These are phyloP conservation scores for Anabacerthia variegaticeps DNA, from an alignment of 2,797 vertebrate genomes.

Conservation along the genomic window DNA sequence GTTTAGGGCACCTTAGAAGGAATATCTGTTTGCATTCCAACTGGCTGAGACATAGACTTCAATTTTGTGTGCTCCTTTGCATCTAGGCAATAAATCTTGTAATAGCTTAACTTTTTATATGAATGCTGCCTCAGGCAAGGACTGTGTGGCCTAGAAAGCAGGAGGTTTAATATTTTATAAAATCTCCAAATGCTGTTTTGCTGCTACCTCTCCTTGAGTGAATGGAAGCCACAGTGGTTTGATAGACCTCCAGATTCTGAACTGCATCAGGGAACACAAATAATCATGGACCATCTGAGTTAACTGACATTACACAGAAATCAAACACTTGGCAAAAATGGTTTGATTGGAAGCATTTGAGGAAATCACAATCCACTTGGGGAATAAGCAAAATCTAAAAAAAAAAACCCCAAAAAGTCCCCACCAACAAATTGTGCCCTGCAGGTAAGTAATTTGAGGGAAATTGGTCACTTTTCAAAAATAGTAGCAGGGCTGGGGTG, in stretches of 20 bases:
- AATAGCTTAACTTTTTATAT: slow-evolving; percentile 68
- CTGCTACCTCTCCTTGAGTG: slow-evolving; percentile 12
- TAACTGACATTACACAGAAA: neutral
- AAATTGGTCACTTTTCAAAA: neutral
- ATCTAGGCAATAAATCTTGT: slow-evolving; percentile 69
- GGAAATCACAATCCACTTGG: neutral
- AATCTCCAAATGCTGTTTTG: slow-evolving; percentile 60
- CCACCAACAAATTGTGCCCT: neutral
- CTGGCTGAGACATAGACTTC: slow-evolving; percentile 11
- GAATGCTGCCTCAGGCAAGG: slow-evolving; percentile 68
- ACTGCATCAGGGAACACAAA: neutral
- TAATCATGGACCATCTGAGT: neutral
- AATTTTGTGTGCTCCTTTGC: slow-evolving; percentile 51
- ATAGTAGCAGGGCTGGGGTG: neutral
- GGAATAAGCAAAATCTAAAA: neutral
- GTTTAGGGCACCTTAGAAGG: slow-evolving; percentile 3
- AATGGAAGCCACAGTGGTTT: neutral
- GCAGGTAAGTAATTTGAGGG: neutral
- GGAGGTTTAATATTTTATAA: slow-evolving; percentile 71
- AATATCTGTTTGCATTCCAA: slow-evolving; percentile 12
- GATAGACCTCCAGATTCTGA: slow-evolving; percentile 10
- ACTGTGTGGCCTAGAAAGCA: slow-evolving; percentile 70
- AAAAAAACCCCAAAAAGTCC: neutral
- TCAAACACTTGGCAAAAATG: neutral
- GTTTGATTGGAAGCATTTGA: slow-evolving; percentile 6